These are phyloP conservation scores for Thryonomys swinderianus DNA, from an alignment of 2,113 vertebrate species.

Conservation along the genomic window DNA sequence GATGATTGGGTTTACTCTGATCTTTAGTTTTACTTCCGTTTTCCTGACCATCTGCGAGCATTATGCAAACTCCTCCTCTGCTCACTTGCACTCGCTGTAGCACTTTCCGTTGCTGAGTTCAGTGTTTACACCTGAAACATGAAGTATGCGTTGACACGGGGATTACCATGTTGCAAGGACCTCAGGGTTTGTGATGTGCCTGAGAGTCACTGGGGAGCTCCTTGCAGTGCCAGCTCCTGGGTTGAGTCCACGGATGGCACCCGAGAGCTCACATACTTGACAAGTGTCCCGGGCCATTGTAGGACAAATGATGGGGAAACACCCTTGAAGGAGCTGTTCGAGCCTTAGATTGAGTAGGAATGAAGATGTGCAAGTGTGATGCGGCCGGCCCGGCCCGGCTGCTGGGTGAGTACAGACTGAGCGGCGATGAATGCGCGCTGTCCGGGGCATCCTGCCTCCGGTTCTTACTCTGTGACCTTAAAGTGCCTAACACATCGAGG, in stretches of 20 bases:
- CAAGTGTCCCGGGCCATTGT: not conserved
- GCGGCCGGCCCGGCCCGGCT: not conserved
- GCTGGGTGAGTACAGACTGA: not conserved
- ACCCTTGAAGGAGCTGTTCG: not conserved
- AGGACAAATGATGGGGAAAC: not conserved
- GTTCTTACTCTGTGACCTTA: not conserved
- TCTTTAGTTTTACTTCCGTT: constrained; percentile 45
- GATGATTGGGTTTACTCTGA: not conserved
- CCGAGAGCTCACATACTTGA: not conserved
- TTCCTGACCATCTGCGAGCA: not conserved
- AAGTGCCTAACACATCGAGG: not conserved
- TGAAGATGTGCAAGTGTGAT: not conserved
- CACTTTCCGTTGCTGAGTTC: not conserved
- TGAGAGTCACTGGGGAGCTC: not conserved
- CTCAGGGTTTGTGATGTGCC: not conserved
- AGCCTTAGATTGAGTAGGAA: not conserved
- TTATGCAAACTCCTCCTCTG: not conserved
- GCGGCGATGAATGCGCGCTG: not conserved
- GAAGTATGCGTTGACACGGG: not conserved
- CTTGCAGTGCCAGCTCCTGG: not conserved
- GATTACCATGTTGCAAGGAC: not conserved
- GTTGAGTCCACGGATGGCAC: not conserved
- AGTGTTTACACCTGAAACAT: not conserved
- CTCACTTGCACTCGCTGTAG: not conserved
- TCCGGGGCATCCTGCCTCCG: not conserved